Percentiles rank a stretch among this genome's conserved stretches.
Conservation (phyloP, 1,140 invertebrate genomes). For the Palaemon carinicauda region DNA sequence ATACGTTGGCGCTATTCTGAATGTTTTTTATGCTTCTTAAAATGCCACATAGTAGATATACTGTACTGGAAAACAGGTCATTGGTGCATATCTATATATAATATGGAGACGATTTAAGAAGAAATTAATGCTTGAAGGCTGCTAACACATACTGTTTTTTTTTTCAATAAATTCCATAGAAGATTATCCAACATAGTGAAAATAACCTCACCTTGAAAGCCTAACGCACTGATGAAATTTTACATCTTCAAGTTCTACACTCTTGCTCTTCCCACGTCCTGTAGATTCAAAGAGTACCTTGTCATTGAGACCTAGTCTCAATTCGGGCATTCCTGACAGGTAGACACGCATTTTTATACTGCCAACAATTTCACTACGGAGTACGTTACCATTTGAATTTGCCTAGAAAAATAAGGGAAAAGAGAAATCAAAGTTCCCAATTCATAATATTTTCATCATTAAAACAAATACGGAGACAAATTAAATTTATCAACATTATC, state of each 20-base stretch:
- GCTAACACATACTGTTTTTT: background rate
- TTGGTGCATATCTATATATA: no score
- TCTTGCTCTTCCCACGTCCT: slow-evolving; percentile 97
- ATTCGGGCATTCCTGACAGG: slow-evolving; percentile 99
- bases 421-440: no score
- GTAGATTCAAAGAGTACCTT: slow-evolving; percentile 99
- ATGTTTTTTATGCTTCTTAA: no score
- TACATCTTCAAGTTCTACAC: slow-evolving; percentile 98
- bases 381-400: slow-evolving; percentile 97
- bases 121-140: background rate
- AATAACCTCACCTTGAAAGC: slow-evolving; percentile 74
- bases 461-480: background rate
- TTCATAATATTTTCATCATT: no score
- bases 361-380: slow-evolving; percentile 98
- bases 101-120: no score
- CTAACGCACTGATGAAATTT: slow-evolving; percentile 99
- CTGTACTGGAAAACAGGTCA: no score
- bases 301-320: slow-evolving; percentile 97
- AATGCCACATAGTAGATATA: no score
- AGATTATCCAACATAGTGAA: no score
- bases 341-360: slow-evolving; percentile 99
- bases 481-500: background rate
- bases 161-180: background rate
- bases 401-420: slow-evolving; percentile 70
- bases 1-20: no score